Evolutionary conservation across 2,888 invertebrate genomes (phyloP), one percentile per base, ranked within the genome.

Genomic region (Diaperis boleti): DNA sequence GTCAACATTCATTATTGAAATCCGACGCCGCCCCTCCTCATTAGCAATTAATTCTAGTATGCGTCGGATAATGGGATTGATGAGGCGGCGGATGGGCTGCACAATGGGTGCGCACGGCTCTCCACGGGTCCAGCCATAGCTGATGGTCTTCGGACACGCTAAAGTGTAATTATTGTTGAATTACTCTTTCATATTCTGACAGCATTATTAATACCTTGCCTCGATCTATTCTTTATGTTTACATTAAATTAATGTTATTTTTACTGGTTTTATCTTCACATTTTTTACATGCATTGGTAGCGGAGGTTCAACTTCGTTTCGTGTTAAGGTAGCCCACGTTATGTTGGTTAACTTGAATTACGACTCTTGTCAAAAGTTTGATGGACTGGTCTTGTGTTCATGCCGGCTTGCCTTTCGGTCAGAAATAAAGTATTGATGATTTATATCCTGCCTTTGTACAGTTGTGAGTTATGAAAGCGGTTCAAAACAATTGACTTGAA

Each of bases 91-190:
- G 39, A 49, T 59, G 49, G 49, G 45, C 45, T 45, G 59, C 49
- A 62, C 45, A 47, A 61, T 55, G 41, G 39, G 55, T 13, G 20
- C 45, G 65, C 67, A 68, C 66, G 66, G 61, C 60, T 70, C 70
- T 62, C 61, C 65, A 66, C 67, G 65, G 64, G 69, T 70, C 70
- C 70, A 69, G 67, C 66, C 64, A 64, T 60, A 66, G 60, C 67
- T 77, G 75, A 78, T 77, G 75, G 66, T 66, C 42, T 49, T 61
- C 64, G 69, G 69, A 74, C 79, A 79, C 78, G 79, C 79, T 69
- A 79, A 73, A 74, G 63, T 65, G 77, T 75, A 78, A 78, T 79
- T 79, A 79, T 73, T 70, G 74, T 76, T 73, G 74, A 76, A 77
- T 76, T 77, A 76, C 71, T 73, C 75, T 73, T 73, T 72, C 72